Base-by-base conservation (phyloP, 2,797 vertebrate genomes). In the Oreochromis grahami region DNA sequence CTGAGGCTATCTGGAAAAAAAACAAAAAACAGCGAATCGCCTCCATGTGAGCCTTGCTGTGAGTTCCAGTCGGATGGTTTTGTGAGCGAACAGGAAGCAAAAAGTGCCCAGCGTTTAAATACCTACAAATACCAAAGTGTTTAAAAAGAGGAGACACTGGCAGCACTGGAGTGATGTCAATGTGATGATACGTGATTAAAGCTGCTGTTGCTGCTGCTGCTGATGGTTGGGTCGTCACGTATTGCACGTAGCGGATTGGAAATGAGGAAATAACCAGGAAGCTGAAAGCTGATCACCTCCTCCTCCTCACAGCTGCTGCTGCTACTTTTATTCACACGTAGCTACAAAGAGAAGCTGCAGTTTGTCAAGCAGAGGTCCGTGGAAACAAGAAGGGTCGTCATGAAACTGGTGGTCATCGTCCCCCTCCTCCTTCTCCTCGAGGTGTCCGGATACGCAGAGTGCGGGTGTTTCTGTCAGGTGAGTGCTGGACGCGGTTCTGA, bases 391-490 rank as follows among this genome's bases (percentile, higher is more conserved):
- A n/a, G 10, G 78, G 76, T 84, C 74, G 79, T 8, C 1, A 92
- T 94, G 94, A 89, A 82, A 85, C 52, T 17, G 88, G 51, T 80
- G 83, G 50, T 92, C 76, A 7, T 84, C 48, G 9, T 77, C 3
- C 38, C 91, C 26, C 24, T 87, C 12, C 50, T 65, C 55, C 78
- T 68, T 15, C 24, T 92, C 53, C 55, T 91, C 14, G 79, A 82
- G 38, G 52, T 89, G 77, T 58, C 29, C 41, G 38, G 84, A 4
- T 63, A 77, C 2, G 95, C 94, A 21, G 94, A 91, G 38, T 84
- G 95, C 88, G 93, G 95, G 87, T 97, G 97, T 87, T 98, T 97
- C 94, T 97, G 97, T 87, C 95, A 97, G 96, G 97, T 98, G 87
- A 96, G 95, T 29, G 5, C 34, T 24, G 11, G 36, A 8, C 36